Evolutionary conservation across 2,797 vertebrate genomes (phyloP).

Genomic region (Fistularia tabacaria): DNA sequence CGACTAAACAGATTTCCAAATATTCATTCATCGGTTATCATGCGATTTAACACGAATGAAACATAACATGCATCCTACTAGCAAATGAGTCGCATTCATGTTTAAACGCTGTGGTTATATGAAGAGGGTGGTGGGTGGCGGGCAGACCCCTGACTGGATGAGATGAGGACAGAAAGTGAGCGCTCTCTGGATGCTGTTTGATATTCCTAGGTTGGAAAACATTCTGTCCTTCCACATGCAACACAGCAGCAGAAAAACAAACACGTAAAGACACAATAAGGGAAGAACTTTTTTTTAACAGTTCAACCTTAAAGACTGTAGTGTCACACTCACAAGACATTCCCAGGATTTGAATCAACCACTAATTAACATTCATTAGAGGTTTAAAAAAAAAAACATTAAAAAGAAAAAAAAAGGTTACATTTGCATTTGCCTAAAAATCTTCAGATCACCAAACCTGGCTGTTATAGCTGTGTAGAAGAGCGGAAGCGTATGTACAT

Average conservation of each 20-base stretch:
- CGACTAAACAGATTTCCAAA: slow-evolving; percentile 37
- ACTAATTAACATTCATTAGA: slow-evolving; percentile 46
- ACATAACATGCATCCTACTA: slow-evolving; percentile 62
- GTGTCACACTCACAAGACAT: slow-evolving; percentile 61
- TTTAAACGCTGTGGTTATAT: slow-evolving; percentile 25
- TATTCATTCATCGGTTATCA: slow-evolving; percentile 59
- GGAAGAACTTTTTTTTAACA: slow-evolving; percentile 41
- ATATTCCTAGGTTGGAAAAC: slow-evolving; percentile 42
- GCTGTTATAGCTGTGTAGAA: slow-evolving; percentile 43
- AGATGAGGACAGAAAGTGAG: slow-evolving; percentile 43
- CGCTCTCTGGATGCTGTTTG: slow-evolving; percentile 26
- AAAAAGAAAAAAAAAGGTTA: slow-evolving; percentile 42
- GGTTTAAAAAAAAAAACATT: slow-evolving; percentile 40
- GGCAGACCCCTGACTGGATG: slow-evolving; percentile 39
- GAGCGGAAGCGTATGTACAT: slow-evolving; percentile 58
- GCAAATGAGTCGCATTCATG: slow-evolving; percentile 32
- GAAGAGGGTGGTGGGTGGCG: slow-evolving; percentile 8
- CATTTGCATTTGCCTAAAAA: slow-evolving; percentile 52
- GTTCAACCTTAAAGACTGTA: slow-evolving; percentile 44
- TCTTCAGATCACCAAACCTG: slow-evolving; percentile 46
- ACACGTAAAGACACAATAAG: slow-evolving; percentile 45
- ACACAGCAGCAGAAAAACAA: slow-evolving; percentile 49
- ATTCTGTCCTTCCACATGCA: slow-evolving; percentile 61
- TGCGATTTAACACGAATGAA: slow-evolving; percentile 61
- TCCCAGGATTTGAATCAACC: slow-evolving; percentile 47